Percentiles rank a stretch among this genome's conserved stretches.
Conservation (phyloP, 92 coral and sea anemone genomes). For the Blastomussa wellsi region DNA sequence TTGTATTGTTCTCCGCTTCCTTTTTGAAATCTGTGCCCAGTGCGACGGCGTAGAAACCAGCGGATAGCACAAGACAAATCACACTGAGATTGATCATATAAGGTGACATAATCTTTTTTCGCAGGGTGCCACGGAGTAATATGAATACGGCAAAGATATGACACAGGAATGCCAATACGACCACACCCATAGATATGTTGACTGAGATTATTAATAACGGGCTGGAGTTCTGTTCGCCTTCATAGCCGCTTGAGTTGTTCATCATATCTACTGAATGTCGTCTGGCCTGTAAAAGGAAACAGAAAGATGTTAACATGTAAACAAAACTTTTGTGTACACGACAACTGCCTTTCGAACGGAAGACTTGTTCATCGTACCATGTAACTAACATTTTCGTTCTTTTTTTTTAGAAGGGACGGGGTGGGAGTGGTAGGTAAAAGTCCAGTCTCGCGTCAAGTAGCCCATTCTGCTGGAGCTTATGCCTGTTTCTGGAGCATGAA, state of each 20-base stretch:
- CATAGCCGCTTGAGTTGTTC: not conserved
- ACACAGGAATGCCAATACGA: not conserved
- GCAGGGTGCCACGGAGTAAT: slow-evolving; percentile 9
- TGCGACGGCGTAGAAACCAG: not conserved
- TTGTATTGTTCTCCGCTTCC: not conserved
- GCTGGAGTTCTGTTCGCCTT: not conserved
- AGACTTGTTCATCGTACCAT: no score
- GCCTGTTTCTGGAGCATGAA: no score
- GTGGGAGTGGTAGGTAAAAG: no score
- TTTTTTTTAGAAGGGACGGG: no score
- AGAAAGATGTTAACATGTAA: no score
- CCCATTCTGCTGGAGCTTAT: no score
- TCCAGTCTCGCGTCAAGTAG: no score
- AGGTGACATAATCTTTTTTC: slow-evolving; percentile 17
- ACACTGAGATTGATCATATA: slow-evolving; percentile 17
- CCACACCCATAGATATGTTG: slow-evolving; percentile 15
- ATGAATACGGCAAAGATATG: slow-evolving; percentile 9
- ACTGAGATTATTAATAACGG: not conserved
- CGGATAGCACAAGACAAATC: not conserved
- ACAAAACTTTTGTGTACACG: no score
- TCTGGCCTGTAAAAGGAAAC: not conserved
- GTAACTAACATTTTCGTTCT: no score
- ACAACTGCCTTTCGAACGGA: no score
- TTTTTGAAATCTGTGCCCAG: not conserved
- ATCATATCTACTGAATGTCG: not conserved